A percentile compares a stretch with the other conserved stretches of the same genome.
Evolutionary conservation across 2,113 vertebrate species (phyloP).

Genomic region (Formicarius rufipectus): DNA sequence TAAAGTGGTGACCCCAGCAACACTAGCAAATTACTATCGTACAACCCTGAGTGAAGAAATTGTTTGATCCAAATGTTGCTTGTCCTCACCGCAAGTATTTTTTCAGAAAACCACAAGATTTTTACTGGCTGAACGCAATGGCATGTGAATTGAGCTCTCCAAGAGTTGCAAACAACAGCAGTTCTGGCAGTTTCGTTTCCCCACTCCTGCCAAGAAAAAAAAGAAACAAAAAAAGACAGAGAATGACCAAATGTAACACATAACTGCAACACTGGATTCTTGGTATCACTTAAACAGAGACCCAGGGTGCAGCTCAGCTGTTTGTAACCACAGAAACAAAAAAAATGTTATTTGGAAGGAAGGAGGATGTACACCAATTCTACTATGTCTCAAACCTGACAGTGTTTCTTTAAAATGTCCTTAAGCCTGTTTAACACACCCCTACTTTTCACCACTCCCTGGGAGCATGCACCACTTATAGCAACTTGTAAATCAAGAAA

Average conservation of each 20-base stretch:
- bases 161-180: neutral
- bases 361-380: conserved; percentile 4
- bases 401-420: conserved; percentile 59
- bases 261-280: conserved; percentile 1
- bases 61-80: neutral
- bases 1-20: neutral
- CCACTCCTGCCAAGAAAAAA: neutral
- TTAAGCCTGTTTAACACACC: conserved; percentile 59
- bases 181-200: neutral
- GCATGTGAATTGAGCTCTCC: neutral
- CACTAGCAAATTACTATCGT: neutral
- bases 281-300: neutral
- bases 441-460: conserved; percentile 47
- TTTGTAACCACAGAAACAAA: conserved; percentile 4
- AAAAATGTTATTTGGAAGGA: conserved; percentile 44
- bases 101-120: neutral
- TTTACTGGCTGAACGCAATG: neutral
- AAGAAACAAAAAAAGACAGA: neutral
- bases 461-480: conserved; percentile 41
- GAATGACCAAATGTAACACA: neutral
- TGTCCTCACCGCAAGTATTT: neutral
- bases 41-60: neutral
- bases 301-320: neutral
- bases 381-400: conserved; percentile 19
- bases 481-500: conserved; percentile 67